Conservation (phyloP, 2,797 vertebrate genomes). For the Aeoliscus strigatus region DNA sequence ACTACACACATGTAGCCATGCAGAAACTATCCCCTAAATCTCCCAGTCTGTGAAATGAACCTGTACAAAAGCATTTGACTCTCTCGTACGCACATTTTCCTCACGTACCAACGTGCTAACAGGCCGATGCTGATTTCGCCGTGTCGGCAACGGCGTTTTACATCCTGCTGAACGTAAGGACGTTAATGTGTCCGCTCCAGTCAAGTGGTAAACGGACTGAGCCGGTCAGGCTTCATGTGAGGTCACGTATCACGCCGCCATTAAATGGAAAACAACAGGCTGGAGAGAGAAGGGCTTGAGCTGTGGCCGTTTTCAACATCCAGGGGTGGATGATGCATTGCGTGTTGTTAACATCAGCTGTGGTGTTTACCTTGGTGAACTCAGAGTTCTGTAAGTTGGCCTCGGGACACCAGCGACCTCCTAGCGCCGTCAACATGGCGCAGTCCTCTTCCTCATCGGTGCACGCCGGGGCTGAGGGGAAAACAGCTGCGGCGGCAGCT, state of each 20-base stretch:
- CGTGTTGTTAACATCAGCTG: constrained; percentile 12
- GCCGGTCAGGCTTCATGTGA: constrained; percentile 16
- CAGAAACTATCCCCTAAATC: constrained; percentile 37
- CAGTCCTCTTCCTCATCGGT: constrained; percentile 72
- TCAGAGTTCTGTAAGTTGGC: constrained; percentile 69
- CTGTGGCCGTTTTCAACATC: too few species aligned
- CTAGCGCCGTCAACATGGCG: constrained; percentile 67
- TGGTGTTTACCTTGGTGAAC: constrained; percentile 79
- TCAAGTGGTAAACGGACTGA: constrained; percentile 22
- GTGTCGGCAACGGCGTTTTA: constrained; percentile 13
- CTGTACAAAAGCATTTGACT: constrained; percentile 27
- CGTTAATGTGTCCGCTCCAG: constrained; percentile 21
- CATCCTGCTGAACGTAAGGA: constrained; percentile 8
- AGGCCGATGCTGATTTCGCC: constrained; percentile 30
- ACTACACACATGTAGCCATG: constrained; percentile 29
- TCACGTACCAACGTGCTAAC: constrained; percentile 23
- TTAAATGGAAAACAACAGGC: neutral
- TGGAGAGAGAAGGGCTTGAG: too few species aligned
- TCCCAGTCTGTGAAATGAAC: constrained; percentile 17
- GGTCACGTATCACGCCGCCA: constrained; percentile 15
- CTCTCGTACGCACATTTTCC: constrained; percentile 37
- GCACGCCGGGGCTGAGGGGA: constrained; percentile 18
- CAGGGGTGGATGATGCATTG: constrained; percentile 27
- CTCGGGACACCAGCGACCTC: constrained; percentile 59
- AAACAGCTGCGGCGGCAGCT: constrained; percentile 23